A percentile compares a stretch with the other conserved stretches of the same genome.
These are phyloP conservation scores for Rhinichthys osculus DNA, from an alignment of 2,797 vertebrate species.

Conservation along the genomic window DNA sequence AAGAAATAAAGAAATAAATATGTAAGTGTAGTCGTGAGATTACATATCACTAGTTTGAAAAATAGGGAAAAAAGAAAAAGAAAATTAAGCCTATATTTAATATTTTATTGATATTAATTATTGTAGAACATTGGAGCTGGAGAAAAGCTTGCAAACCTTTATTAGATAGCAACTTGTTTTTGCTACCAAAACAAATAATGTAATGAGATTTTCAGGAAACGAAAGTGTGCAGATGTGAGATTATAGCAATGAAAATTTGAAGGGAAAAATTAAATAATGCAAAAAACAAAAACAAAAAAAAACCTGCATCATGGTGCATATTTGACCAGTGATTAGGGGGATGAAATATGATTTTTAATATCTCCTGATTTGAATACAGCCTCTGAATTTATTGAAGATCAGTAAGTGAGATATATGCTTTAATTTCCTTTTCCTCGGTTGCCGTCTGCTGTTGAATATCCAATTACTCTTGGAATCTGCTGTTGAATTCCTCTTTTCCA, in stretches of 20 bases:
- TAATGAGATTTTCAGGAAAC: not conserved
- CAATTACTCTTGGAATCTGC: not conserved
- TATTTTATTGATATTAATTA: not conserved
- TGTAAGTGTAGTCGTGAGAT: not conserved
- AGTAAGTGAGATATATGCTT: not conserved
- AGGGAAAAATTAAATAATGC: not conserved
- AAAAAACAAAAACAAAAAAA: too few relatives aligned
- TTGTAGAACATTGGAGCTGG: not conserved
- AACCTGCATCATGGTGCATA: not conserved
- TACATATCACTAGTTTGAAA: not conserved
- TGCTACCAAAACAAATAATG: not conserved
- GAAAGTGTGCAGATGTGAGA: not conserved
- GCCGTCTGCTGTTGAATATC: not conserved
- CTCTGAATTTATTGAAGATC: not conserved
- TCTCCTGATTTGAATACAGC: not conserved
- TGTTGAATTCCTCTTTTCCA: not conserved
- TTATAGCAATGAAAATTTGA: not conserved
- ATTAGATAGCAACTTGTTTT: not conserved
- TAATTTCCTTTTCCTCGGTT: slow-evolving; percentile 11
- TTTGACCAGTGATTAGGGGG: not conserved
- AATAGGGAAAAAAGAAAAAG: not conserved
- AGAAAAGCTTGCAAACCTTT: not conserved
- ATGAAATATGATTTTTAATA: slow-evolving; percentile 6
- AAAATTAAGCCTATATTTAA: not conserved
- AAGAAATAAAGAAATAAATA: not conserved